A percentile compares a stretch with the other conserved stretches of the same genome.
Conservation (phyloP, 2,113 vertebrate species). For the Centropus unirufus region DNA sequence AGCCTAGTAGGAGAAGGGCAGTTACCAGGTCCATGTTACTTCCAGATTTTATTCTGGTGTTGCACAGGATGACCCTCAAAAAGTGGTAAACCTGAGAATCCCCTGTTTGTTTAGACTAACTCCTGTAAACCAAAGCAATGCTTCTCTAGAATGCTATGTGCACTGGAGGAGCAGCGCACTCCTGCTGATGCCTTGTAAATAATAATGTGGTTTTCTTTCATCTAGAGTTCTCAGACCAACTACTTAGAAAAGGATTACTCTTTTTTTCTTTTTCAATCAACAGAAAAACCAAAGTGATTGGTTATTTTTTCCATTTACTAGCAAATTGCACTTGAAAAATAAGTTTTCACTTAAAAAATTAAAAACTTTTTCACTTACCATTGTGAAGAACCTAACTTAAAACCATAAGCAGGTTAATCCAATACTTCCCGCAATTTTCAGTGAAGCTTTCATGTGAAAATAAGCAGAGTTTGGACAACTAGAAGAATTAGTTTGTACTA, state of each 20-base stretch:
- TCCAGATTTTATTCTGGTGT: neutral
- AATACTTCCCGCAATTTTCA: neutral
- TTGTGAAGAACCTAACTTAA: neutral
- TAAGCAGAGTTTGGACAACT: neutral
- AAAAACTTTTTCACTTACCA: neutral
- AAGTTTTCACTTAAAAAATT: neutral
- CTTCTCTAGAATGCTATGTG: rapidly evolving
- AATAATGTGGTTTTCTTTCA: neutral
- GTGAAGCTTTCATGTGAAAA: neutral
- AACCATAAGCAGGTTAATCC: neutral
- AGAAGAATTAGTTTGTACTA: neutral
- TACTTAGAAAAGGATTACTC: no score
- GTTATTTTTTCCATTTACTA: neutral
- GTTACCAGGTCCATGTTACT: neutral
- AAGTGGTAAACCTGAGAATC: neutral
- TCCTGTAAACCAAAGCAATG: neutral
- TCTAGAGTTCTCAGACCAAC: neutral
- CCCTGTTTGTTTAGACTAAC: neutral
- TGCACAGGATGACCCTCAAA: neutral
- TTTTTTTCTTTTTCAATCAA: no score
- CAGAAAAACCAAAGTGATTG: neutral
- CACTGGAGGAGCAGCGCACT: neutral
- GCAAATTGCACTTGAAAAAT: neutral
- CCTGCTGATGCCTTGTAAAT: neutral
- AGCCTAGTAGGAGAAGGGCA: neutral